Base-by-base conservation (phyloP, 2,888 invertebrate species). In the Plagodis pulveraria region DNA sequence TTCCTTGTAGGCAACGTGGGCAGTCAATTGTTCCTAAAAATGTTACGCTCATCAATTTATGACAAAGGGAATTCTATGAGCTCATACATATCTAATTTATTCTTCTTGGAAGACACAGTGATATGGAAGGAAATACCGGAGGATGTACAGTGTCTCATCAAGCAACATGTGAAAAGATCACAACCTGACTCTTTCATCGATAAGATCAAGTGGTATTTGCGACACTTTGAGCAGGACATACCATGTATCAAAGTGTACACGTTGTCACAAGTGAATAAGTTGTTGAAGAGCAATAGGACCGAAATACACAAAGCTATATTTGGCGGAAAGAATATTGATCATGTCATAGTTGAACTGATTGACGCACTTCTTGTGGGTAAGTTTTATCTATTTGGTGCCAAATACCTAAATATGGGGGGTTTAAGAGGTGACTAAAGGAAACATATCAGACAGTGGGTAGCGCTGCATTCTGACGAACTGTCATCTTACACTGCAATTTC, bases 151-250 rank as follows among this genome's bases (percentile, higher is more conserved):
- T 86, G 90, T 45, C 94, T 95, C 55, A 95, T 97, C 34, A 92
- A 89, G 50, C 91, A 93, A 12, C 94, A 95, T 66, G 89, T 94
- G 0, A 89, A 87, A 53, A 80, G 85, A 10, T 89, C 93, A 5
- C 94, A 94, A 63, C 93, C 93, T 1, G 88, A 93, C 34, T 86
- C 81, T 12, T 94, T 96, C 64, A 86, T 94, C 57, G 95, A 95
- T n/a, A 95, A 95, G 76, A 87, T 96, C 7, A 92, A 93, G 50
- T 94, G 94, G 83, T 95, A 95, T 76, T 87, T 95, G 58, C 94
- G 94, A 67, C 95, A 96, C 78, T 92, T 96, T 46, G 94, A 93
- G 51, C 97, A 98, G 77, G 98, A 98, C 77, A 96, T 96, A 69
- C 93, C 96, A 2, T 96, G 96, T 76, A 96, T 98, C 32, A 94